Conservation (phyloP, 35 echinoderm and acorn worm genomes). For the Patiria miniata region DNA sequence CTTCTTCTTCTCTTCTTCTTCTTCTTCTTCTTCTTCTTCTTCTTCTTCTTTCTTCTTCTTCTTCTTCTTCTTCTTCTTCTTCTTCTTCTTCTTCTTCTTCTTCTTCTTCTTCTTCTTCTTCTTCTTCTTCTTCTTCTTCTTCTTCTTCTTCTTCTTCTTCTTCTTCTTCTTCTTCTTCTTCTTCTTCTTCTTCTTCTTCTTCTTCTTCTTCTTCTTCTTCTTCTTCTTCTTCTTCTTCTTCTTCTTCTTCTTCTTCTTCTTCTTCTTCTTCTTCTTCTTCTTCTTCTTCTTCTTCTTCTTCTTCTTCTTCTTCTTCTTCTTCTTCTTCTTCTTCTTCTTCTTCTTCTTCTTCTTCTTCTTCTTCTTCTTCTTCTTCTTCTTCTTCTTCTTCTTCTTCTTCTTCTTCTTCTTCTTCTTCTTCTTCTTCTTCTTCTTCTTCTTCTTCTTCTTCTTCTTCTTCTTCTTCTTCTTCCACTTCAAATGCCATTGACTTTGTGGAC, state of each 20-base stretch:
- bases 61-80: slow-evolving; percentile 41
- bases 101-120: slow-evolving; percentile 41
- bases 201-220: background rate
- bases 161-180: slow-evolving; percentile 41
- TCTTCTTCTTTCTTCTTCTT: slow-evolving; percentile 26
- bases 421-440: slow-evolving; percentile 42
- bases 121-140: slow-evolving; percentile 41
- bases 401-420: slow-evolving; percentile 38
- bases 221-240: background rate
- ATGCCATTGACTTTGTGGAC: too few species aligned
- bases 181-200: slow-evolving; percentile 29
- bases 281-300: too few species aligned
- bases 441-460: slow-evolving; percentile 37
- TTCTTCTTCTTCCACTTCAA: slow-evolving; percentile 31
- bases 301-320: background rate
- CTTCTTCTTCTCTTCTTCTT: slow-evolving; percentile 10
- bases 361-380: slow-evolving; percentile 24
- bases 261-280: background rate
- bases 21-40: slow-evolving; percentile 27
- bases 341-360: slow-evolving; percentile 49
- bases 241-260: background rate
- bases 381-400: slow-evolving; percentile 33
- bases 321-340: slow-evolving; percentile 16
- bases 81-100: slow-evolving; percentile 41
- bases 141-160: slow-evolving; percentile 41